Evolutionary conservation across 2,888 invertebrate species (phyloP).

Genomic region (Auanema freiburgensis): DNA sequence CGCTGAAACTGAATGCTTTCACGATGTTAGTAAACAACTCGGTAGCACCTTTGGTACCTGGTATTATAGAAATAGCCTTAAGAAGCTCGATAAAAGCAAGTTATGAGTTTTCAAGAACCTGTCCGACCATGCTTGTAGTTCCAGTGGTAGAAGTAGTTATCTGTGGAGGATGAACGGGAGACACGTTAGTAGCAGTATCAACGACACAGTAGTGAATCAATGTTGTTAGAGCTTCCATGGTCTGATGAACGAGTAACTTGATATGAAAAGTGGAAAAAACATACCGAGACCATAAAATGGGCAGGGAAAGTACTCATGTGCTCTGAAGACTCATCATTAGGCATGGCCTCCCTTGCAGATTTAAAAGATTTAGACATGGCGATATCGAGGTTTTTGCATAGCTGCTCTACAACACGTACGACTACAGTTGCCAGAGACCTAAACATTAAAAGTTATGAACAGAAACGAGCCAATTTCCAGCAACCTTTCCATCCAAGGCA

Average conservation of each 20-base stretch:
- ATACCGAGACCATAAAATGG: constrained; percentile 52
- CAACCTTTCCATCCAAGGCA: constrained; percentile 75
- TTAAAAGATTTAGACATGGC: constrained; percentile 33
- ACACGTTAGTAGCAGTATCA: constrained; percentile 10
- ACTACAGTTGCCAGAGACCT: constrained; percentile 78
- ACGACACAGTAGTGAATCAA: constrained; percentile 59
- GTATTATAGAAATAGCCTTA: constrained; percentile 56
- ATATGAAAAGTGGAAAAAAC: background rate
- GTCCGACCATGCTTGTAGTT: constrained; percentile 35
- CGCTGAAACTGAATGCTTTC: constrained; percentile 75
- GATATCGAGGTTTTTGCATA: constrained; percentile 79
- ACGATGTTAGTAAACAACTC: constrained; percentile 81
- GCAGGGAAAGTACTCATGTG: constrained; percentile 44
- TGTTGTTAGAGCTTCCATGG: constrained; percentile 58
- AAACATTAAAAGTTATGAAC: too few species aligned
- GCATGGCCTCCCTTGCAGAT: constrained; percentile 17
- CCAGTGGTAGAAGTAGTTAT: constrained; percentile 3
- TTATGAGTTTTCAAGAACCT: too few species aligned
- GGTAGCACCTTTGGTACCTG: constrained; percentile 66
- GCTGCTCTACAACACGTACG: constrained; percentile 78
- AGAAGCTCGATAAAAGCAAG: too few species aligned
- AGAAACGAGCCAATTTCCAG: background rate
- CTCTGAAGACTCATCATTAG: constrained; percentile 11
- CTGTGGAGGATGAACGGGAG: constrained; percentile 16
- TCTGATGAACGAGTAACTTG: too few species aligned